Base-by-base conservation (phyloP, 1,140 invertebrate genomes). In the Eurosta solidaginis region DNA sequence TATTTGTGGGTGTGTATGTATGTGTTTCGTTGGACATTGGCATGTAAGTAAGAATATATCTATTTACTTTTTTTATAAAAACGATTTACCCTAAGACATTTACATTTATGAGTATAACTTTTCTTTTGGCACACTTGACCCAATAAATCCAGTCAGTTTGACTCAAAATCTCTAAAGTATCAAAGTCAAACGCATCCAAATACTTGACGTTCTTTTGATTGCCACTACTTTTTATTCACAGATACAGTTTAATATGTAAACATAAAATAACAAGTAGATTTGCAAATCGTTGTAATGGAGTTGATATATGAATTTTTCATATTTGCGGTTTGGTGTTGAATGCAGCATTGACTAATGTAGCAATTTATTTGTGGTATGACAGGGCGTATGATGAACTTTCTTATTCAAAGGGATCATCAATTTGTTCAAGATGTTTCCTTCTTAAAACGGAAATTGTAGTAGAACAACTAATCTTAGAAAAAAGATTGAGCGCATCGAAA, bases 91-190 rank as follows among this genome's bases (percentile, higher is more conserved):
- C n/a, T n/a, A n/a, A n/a, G n/a, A n/a, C 50, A 14, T 54, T 12
- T 54, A 27, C 27, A 54, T 54, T 54, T 68, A 68, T 68, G 33
- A 68, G 33, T 40, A 40, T 54, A 40, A n/a, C 59, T 40, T 68
- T 68, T 63, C 40, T 40, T 68, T 68, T 40, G 59, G 33, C 59
- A 68, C 40, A 40, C 59, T 68, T 68, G 59, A 68, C 59, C 59
- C 59, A 68, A 29, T 68, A 68, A 68, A 68, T 5, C 59, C 59
- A 68, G 59, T 68, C 59, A 68, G 33, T 68, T 40, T 68, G 59
- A 68, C 59, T 68, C 59, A 40, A n/a, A n/a, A n/a, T 40, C 59
- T 68, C 33, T 17, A 20, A 36, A 20, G 59, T 68, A 68, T 68
- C 59, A 68, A 68, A 68, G 36, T 68, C 59, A 68, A 68, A 68